Conservation (phyloP, 2,888 invertebrate species). For the Patella pellucida region DNA sequence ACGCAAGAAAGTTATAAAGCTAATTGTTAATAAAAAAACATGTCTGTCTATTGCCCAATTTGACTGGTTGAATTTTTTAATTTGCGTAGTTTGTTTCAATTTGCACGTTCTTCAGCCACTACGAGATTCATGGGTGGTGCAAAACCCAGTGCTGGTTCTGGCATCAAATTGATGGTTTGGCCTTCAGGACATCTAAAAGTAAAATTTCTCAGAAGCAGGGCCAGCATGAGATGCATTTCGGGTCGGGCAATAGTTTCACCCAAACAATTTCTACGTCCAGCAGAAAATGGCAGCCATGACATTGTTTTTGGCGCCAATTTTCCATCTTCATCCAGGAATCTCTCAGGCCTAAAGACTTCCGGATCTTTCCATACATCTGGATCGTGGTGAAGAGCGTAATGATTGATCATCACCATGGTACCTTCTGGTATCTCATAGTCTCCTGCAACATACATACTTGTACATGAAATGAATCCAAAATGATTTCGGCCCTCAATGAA, state of each 20-base stretch:
- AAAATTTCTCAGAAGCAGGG: neutral
- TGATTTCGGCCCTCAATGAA: no score
- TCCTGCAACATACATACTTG: constrained; percentile 22
- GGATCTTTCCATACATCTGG: constrained; percentile 51
- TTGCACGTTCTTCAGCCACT: no score
- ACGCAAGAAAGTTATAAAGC: no score
- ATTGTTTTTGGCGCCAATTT: constrained; percentile 47
- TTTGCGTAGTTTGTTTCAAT: no score
- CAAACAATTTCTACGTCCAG: constrained; percentile 31
- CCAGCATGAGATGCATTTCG: constrained; percentile 43
- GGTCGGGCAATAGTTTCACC: constrained; percentile 18
- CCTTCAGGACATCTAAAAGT: no score
- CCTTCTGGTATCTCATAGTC: constrained; percentile 48
- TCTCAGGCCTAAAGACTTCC: constrained; percentile 50
- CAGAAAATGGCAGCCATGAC: constrained; percentile 58
- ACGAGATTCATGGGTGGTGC: no score
- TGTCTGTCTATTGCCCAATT: no score
- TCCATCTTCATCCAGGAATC: constrained; percentile 53
- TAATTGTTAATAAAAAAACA: no score
- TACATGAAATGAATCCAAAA: constrained; percentile 27
- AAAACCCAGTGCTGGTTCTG: no score
- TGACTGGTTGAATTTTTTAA: no score
- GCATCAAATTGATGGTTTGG: no score
- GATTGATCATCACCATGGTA: no score
- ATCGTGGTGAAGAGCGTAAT: constrained; percentile 35